phyloP scores from a whole-genome alignment of 2,888 invertebrate genomes.

The Anarsia innoxiella region DNA sequence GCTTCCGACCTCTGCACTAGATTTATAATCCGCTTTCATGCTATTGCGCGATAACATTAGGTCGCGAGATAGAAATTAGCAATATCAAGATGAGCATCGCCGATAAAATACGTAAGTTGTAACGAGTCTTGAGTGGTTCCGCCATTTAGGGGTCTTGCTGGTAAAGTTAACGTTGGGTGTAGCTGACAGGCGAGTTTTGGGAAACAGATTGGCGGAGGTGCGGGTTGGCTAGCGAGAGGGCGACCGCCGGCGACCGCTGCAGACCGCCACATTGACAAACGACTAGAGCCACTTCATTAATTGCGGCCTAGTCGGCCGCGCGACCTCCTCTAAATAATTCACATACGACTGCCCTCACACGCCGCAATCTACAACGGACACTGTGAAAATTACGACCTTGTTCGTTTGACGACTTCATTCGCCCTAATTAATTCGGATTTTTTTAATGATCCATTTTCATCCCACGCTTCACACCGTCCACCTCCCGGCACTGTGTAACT shows the following conservation, averaged over 20 bases:
- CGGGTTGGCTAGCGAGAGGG: constrained; percentile 23
- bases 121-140: neutral
- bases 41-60: constrained; percentile 41
- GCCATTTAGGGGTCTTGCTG: neutral
- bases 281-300: constrained; percentile 67
- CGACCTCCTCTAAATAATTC: constrained; percentile 68
- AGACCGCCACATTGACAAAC: constrained; percentile 62
- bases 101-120: too few species aligned
- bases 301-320: constrained; percentile 58
- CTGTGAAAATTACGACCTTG: constrained; percentile 40
- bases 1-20: constrained; percentile 58
- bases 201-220: constrained; percentile 46
- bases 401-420: constrained; percentile 43
- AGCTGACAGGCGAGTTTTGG: constrained; percentile 42
- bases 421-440: constrained; percentile 44
- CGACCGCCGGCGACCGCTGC: constrained; percentile 33
- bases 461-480: constrained; percentile 9
- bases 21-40: constrained; percentile 60
- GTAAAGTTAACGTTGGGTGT: constrained; percentile 26
- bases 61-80: constrained; percentile 42
- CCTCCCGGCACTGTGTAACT: constrained; percentile 7
- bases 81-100: constrained; percentile 27
- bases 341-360: constrained; percentile 50
- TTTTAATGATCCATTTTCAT: constrained; percentile 28
- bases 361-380: constrained; percentile 31